Percentiles rank a stretch among this genome's conserved stretches.
These are phyloP conservation scores for Exephanes ischioxanthus DNA, from an alignment of 2,888 invertebrate genomes.

Conservation along the genomic window DNA sequence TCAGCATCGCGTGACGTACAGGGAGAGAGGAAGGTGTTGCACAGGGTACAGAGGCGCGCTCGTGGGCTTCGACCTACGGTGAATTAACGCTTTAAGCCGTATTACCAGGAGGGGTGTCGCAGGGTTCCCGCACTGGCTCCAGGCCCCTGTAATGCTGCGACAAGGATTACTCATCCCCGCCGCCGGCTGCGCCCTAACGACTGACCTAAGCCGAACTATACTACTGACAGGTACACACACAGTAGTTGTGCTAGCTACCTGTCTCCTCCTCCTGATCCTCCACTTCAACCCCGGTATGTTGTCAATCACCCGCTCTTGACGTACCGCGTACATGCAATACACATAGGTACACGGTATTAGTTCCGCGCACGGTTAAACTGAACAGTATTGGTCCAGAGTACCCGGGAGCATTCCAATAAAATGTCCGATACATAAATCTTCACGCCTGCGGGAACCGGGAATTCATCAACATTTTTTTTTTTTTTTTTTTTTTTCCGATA, in stretches of 20 bases:
- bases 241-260: background rate
- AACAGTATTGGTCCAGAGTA: slow-evolving; percentile 34
- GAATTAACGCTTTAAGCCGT: slow-evolving; percentile 61
- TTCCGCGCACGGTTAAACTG: slow-evolving; percentile 3
- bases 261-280: background rate
- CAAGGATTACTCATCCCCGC: slow-evolving; percentile 57
- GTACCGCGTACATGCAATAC: background rate
- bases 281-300: slow-evolving; percentile 33
- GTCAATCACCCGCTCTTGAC: slow-evolving; percentile 57
- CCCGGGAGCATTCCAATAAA: slow-evolving; percentile 36
- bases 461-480: slow-evolving; percentile 33
- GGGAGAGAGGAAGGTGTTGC: background rate
- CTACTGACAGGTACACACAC: slow-evolving; percentile 56
- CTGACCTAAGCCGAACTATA: slow-evolving; percentile 55
- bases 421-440: slow-evolving; percentile 54
- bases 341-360: background rate
- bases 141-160: slow-evolving; percentile 49
- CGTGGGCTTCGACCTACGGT: slow-evolving; percentile 14
- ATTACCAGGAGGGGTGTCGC: slow-evolving; percentile 11
- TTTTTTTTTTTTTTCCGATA: background rate
- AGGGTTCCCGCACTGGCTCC: slow-evolving; percentile 1
- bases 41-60: background rate
- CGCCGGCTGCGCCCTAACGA: slow-evolving; percentile 50
- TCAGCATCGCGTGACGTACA: background rate
- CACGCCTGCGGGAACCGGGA: background rate